Conservation (phyloP, 2,797 vertebrate species). For the Onychomys torridus region DNA sequence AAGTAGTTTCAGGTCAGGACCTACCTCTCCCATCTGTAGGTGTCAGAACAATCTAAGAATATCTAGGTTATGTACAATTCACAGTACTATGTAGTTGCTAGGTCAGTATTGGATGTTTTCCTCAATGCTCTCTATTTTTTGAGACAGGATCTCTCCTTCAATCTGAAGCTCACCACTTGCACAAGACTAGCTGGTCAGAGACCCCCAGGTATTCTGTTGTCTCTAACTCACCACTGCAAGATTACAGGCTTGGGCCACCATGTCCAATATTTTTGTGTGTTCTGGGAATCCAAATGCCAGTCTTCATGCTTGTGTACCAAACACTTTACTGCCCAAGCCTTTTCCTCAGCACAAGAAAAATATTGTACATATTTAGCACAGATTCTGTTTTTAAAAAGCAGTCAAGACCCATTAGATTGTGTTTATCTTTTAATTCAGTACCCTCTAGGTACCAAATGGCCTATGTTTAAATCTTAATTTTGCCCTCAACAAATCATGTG, state of each 20-base stretch:
- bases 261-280: neutral
- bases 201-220: neutral
- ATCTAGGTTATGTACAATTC: neutral
- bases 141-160: neutral
- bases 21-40: too few species aligned
- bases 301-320: neutral
- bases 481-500: neutral
- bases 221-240: neutral
- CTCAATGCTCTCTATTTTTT: neutral
- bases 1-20: neutral
- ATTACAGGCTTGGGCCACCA: neutral
- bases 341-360: neutral
- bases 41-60: neutral
- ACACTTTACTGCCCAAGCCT: neutral
- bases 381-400: neutral
- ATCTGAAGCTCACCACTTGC: neutral
- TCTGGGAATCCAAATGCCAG: neutral
- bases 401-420: neutral
- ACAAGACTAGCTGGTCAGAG: neutral
- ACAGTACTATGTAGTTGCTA: neutral
- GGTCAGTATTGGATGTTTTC: neutral
- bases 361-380: neutral
- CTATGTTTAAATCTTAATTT: neutral
- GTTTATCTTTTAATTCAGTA: neutral
- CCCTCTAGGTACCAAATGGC: neutral